Conservation (phyloP, 2,888 invertebrate genomes). For the Phortica okadai region DNA sequence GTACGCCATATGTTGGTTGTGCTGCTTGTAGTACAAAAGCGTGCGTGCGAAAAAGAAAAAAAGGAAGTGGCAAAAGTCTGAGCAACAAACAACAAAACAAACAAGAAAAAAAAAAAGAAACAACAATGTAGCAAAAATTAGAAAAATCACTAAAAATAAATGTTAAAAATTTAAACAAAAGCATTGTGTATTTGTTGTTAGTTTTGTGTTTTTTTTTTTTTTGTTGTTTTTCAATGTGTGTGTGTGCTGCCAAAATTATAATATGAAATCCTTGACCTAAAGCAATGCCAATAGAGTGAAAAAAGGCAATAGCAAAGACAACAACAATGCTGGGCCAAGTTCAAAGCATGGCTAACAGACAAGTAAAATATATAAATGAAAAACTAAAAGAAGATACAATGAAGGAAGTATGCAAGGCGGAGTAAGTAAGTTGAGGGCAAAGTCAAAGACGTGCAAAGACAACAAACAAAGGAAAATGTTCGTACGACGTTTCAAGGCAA, state of each 20-base stretch:
- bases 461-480: constrained; percentile 12
- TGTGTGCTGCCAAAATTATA: constrained; percentile 18
- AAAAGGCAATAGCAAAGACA: background rate
- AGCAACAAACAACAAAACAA: constrained; percentile 37
- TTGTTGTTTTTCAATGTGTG: background rate
- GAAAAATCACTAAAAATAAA: constrained; percentile 2
- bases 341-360: constrained; percentile 31
- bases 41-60: constrained; percentile 18
- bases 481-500: background rate
- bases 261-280: constrained; percentile 60
- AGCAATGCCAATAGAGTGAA: constrained; percentile 47
- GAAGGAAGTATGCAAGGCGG: background rate
- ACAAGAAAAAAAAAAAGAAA: background rate
- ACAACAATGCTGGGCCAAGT: constrained; percentile 29
- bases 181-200: background rate
- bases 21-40: too few species aligned
- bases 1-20: too few species aligned
- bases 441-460: constrained; percentile 26
- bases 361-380: constrained; percentile 2
- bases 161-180: background rate
- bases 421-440: background rate
- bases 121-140: constrained; percentile 32
- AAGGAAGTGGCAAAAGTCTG: background rate
- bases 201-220: constrained; percentile 6
- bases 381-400: constrained; percentile 24